Base-by-base conservation (phyloP, 2,113 vertebrate species). In the Neofelis nebulosa region DNA sequence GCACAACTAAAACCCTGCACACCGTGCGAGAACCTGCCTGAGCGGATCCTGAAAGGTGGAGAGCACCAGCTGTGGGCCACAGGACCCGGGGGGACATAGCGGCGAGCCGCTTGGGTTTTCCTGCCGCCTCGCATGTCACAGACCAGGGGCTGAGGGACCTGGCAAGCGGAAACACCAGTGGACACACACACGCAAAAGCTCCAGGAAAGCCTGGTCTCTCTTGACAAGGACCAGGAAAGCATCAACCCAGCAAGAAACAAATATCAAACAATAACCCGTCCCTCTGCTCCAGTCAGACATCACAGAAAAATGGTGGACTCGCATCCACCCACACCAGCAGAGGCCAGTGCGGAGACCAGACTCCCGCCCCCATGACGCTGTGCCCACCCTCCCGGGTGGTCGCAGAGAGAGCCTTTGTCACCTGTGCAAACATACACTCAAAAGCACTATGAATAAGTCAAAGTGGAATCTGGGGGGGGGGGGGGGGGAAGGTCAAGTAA, bases 1-100 rank as follows among this genome's bases (percentile, higher is more conserved):
- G 5, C 14, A 14, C 66, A 19, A 15, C 52, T 0, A 14, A 57
- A 21, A 6, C 16, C 36, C 63, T 16, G 11, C 19, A 4, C 4
- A 5, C 38, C n/a, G 4, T 12, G 0, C 25, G 1, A n/a, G 19
- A 23, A 27, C 5, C 4, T 45, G 31, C 29, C 18, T 2, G 27
- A 5, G 55, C 23, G 18, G 85, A 16, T 23, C 74, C 33, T 2
- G 7, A 21, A 31, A 31, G 81, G 52, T 1, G 4, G 48, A 29
- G 21, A 50, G 73, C 3, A 29, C 16, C 33, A 4, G 25, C 23
- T 6, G 5, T 18, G n/a, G 41, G 16, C 29, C 33, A 8, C 5
- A 27, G 52, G 31, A 18, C 19, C 19, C 1, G 27, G 31, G 18
- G 50, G 29, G 12, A 12, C 33, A 4, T 1, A 2, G 19, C 7